Conservation (phyloP, 1,140 invertebrate genomes). For the Aricia agestis region DNA sequence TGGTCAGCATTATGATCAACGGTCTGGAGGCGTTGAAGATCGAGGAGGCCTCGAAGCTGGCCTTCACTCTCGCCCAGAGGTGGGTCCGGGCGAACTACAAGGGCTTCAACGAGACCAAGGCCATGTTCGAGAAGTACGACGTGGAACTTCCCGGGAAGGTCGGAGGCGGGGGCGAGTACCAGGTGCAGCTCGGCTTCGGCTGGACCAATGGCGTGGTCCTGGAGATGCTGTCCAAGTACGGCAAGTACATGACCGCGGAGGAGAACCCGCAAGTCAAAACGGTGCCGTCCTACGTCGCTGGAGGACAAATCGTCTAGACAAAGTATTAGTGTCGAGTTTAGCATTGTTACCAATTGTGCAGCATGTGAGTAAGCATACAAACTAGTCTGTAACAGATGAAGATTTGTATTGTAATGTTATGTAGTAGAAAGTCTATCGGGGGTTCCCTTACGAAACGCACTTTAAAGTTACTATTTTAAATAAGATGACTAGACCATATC, state of each 20-base stretch:
- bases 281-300: neutral
- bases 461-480: too few species aligned
- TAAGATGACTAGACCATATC: too few species aligned
- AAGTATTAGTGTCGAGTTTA: neutral
- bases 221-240: constrained; percentile 19
- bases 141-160: constrained; percentile 13
- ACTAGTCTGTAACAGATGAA: too few species aligned
- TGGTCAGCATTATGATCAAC: constrained; percentile 20
- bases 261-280: neutral
- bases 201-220: constrained; percentile 20
- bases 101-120: constrained; percentile 7
- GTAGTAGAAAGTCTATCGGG: too few species aligned
- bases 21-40: constrained; percentile 16
- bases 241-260: constrained; percentile 11
- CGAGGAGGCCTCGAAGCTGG: neutral
- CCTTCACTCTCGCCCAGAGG: constrained; percentile 16
- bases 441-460: too few species aligned
- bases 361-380: neutral
- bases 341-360: neutral
- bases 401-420: too few species aligned
- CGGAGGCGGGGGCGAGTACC: constrained; percentile 17
- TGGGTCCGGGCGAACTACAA: constrained; percentile 19
- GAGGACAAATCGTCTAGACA: neutral
- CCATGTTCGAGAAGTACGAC: constrained; percentile 21
- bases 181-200: constrained; percentile 18